phyloP scores from a whole-genome alignment of 1,140 invertebrate species.

The Drosophila elegans region DNA sequence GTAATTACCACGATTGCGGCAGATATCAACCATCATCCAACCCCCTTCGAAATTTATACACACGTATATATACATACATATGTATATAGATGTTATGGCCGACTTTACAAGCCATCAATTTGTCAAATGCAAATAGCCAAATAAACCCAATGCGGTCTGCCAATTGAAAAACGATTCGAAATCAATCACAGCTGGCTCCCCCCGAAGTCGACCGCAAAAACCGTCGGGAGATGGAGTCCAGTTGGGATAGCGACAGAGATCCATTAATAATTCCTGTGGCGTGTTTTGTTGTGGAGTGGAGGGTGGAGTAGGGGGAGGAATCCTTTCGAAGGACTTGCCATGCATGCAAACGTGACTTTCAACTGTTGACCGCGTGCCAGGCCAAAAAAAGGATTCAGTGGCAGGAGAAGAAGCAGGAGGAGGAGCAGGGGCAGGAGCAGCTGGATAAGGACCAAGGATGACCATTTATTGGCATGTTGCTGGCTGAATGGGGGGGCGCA shows the following conservation, averaged over 20 bases:
- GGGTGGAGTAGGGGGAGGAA: background rate
- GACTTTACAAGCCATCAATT: conserved; percentile 83
- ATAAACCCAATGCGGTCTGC: conserved; percentile 69
- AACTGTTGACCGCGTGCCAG: conserved; percentile 73
- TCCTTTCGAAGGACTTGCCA: conserved; percentile 43
- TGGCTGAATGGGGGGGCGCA: conserved; percentile 8
- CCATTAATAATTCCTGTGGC: conserved; percentile 83
- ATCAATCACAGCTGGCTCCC: conserved; percentile 76
- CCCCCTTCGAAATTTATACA: background rate
- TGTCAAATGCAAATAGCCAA: conserved; percentile 82
- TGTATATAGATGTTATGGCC: conserved; percentile 54
- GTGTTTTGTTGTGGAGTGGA: conserved; percentile 61
- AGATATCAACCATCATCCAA: conserved; percentile 3
- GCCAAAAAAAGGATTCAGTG: conserved; percentile 1
- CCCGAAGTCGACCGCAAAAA: conserved; percentile 24
- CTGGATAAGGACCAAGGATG: conserved; percentile 26
- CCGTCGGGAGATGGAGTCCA: conserved; percentile 27
- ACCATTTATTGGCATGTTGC: conserved; percentile 78
- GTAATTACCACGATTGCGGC: conserved; percentile 65
- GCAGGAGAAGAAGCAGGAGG: background rate
- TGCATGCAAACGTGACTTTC: conserved; percentile 79
- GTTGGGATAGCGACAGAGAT: conserved; percentile 48
- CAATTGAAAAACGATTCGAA: conserved; percentile 85
- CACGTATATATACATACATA: background rate
- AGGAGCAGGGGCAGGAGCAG: background rate